These are phyloP conservation scores for Ifrita kowaldi DNA, from an alignment of 2,113 vertebrate genomes.

Conservation along the genomic window DNA sequence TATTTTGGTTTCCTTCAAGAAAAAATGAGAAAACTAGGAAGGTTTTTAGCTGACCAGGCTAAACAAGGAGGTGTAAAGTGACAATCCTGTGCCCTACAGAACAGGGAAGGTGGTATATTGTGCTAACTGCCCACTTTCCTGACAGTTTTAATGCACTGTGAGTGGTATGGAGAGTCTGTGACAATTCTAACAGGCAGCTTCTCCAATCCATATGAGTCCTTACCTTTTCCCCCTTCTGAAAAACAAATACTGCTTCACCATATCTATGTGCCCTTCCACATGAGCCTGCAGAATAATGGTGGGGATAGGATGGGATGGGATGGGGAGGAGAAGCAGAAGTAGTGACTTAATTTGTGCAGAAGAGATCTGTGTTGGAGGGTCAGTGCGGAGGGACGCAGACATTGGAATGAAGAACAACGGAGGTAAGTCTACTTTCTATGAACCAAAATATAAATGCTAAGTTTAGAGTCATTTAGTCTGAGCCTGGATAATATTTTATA, in stretches of 20 bases:
- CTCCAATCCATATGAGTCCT: not conserved
- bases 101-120: too few species aligned
- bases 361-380: too few species aligned
- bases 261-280: fast-evolving
- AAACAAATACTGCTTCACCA: not conserved
- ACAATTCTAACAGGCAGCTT: not conserved
- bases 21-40: not conserved
- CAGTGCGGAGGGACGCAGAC: not conserved
- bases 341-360: not conserved
- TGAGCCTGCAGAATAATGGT: not conserved
- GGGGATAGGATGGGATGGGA: fast-evolving
- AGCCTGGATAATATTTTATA: not conserved
- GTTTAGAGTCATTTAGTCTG: not conserved
- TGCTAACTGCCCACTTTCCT: fast-evolving
- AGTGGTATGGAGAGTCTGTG: not conserved
- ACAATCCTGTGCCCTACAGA: not conserved
- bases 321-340: not conserved
- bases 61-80: not conserved
- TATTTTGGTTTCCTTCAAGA: not conserved
- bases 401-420: not conserved
- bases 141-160: not conserved
- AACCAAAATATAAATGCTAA: not conserved
- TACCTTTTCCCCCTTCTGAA: not conserved
- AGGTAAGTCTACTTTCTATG: not conserved
- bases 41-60: not conserved